Conservation (phyloP, 1,140 invertebrate species). For the Oncopodura yosiiana region DNA sequence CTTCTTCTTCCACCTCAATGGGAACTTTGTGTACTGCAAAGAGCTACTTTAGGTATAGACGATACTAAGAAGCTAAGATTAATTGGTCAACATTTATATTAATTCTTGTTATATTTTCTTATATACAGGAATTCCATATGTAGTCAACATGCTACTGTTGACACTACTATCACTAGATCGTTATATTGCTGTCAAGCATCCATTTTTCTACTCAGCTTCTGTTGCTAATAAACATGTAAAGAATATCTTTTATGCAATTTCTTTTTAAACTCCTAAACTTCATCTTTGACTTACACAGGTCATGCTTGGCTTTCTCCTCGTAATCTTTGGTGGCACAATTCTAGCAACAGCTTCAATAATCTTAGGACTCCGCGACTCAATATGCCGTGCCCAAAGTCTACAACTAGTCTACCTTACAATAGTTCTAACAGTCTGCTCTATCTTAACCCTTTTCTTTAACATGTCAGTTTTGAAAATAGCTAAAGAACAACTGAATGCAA, state of each 20-base stretch:
- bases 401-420: slow-evolving; percentile 32
- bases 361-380: slow-evolving; percentile 23
- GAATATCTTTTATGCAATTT: no score
- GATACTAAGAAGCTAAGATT: no score
- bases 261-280: no score
- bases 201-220: slow-evolving; percentile 33
- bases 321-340: slow-evolving; percentile 20
- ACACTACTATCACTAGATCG: slow-evolving; percentile 34
- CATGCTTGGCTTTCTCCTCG: slow-evolving; percentile 29
- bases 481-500: slow-evolving; percentile 33
- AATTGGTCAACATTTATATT: no score
- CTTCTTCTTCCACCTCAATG: slow-evolving; percentile 13
- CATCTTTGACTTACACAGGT: slow-evolving; percentile 27
- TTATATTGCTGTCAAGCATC: slow-evolving; percentile 31
- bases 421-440: slow-evolving; percentile 32
- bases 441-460: slow-evolving; percentile 34
- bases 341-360: slow-evolving; percentile 28
- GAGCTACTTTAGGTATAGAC: slow-evolving; percentile 28
- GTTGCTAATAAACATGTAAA: slow-evolving; percentile 33
- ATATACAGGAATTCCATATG: slow-evolving; percentile 33
- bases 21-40: slow-evolving; percentile 29
- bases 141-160: slow-evolving; percentile 34
- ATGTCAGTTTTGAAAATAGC: slow-evolving; percentile 31
- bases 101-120: no score
- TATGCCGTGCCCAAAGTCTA: slow-evolving; percentile 30